Evolutionary conservation across 1,140 invertebrate genomes (phyloP).

Genomic region (Nasonia giraulti): DNA sequence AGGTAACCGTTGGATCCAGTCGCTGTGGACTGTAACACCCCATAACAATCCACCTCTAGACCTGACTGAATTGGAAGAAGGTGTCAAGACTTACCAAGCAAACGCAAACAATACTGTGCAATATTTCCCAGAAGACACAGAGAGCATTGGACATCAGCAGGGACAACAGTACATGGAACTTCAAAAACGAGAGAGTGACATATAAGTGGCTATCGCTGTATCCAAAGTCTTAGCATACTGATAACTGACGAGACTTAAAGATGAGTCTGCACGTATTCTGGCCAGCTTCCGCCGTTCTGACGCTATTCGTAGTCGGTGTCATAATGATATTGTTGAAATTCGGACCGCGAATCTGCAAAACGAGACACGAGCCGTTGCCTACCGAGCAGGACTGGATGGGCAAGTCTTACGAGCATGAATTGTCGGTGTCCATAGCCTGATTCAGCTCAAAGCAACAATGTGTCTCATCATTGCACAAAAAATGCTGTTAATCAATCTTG

Average conservation of each 20-base stretch:
- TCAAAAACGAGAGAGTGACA: conserved; percentile 87
- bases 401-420: conserved; percentile 79
- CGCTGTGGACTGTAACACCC: conserved; percentile 87
- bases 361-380: conserved; percentile 79
- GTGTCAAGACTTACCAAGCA: conserved; percentile 60
- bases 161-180: conserved; percentile 82
- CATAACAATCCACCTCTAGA: conserved; percentile 89
- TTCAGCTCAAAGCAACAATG: not conserved
- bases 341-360: conserved; percentile 79
- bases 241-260: conserved; percentile 36
- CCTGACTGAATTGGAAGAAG: conserved; percentile 81
- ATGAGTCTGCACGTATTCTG: conserved; percentile 84
- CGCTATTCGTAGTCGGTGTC: conserved; percentile 82
- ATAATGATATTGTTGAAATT: conserved; percentile 84
- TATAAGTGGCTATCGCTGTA: conserved; percentile 74
- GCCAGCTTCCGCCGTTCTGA: conserved; percentile 82
- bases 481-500: conserved; percentile 1
- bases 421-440: conserved; percentile 72
- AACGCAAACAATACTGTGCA: conserved; percentile 58
- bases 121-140: conserved; percentile 63
- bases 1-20: conserved; percentile 89
- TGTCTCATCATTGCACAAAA: conserved; percentile 10
- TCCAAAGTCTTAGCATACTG: not conserved
- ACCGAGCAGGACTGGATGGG: conserved; percentile 77
- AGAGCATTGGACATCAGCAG: conserved; percentile 58